Conservation (phyloP, 2,888 invertebrate species). For the Drosophila leonis region DNA sequence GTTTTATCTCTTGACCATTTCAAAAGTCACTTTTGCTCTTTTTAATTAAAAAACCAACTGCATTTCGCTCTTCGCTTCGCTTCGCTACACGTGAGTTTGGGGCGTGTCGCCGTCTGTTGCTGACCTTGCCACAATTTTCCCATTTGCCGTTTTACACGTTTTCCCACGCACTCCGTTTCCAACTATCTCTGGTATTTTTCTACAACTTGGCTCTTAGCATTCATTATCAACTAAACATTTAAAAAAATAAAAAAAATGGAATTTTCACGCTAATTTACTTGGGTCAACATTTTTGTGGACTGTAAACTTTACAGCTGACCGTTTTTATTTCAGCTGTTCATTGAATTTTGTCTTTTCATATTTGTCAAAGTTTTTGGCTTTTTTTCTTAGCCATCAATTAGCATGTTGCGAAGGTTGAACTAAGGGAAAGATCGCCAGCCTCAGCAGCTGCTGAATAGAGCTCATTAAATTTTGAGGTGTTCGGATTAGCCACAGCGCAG, state of each 20-base stretch:
- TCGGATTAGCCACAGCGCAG: slow-evolving; percentile 26
- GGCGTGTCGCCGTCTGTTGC: slow-evolving; percentile 43
- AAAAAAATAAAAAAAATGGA: too few relatives aligned
- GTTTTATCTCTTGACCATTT: slow-evolving; percentile 74
- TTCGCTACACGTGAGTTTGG: slow-evolving; percentile 46
- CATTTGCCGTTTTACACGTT: slow-evolving; percentile 33
- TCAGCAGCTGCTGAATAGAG: slow-evolving; percentile 19
- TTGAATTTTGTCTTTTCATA: slow-evolving; percentile 31
- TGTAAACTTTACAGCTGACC: slow-evolving; percentile 21
- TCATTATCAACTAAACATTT: slow-evolving; percentile 13
- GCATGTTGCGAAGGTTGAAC: slow-evolving; percentile 52
- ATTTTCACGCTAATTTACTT: slow-evolving; percentile 60
- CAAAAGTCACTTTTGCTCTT: slow-evolving; percentile 66
- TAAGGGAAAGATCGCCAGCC: slow-evolving; percentile 4
- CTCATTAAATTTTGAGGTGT: slow-evolving; percentile 24
- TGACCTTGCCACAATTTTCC: slow-evolving; percentile 41
- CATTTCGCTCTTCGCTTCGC: slow-evolving; percentile 35
- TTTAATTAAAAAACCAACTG: slow-evolving; percentile 75
- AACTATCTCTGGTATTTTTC: slow-evolving; percentile 15
- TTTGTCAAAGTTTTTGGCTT: slow-evolving; percentile 49
- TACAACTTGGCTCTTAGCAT: slow-evolving; percentile 19
- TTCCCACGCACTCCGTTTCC: slow-evolving; percentile 53
- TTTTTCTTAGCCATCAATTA: slow-evolving; percentile 48
- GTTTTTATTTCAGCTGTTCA: neutral
- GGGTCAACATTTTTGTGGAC: slow-evolving; percentile 47